Percentiles rank a stretch among this genome's conserved stretches.
Evolutionary conservation across 1,140 invertebrate species (phyloP).

Genomic region (Conopomorpha cramerella): DNA sequence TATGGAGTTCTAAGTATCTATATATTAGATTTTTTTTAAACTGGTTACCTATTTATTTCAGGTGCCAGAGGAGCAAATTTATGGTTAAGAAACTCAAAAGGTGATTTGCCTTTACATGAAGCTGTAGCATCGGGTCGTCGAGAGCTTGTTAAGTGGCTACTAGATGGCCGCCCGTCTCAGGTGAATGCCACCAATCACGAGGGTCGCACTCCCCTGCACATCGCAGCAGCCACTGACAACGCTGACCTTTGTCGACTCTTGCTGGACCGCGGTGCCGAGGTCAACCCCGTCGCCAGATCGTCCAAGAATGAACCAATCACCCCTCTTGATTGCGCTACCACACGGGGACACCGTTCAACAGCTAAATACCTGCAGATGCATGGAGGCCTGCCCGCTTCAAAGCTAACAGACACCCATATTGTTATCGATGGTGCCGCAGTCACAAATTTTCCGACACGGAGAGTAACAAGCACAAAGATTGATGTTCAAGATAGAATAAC

Average conservation of each 20-base stretch:
- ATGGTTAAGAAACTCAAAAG: conserved; percentile 89
- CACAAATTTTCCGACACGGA: conserved; percentile 39
- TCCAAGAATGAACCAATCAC: conserved; percentile 83
- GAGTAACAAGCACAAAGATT: conserved; percentile 58
- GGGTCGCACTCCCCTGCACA: conserved; percentile 89
- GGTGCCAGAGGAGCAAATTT: conserved; percentile 84
- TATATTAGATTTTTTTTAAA: too few relatives aligned
- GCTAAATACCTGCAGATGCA: conserved; percentile 93
- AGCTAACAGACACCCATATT: conserved; percentile 62
- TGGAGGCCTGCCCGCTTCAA: conserved; percentile 79
- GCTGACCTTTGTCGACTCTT: conserved; percentile 91
- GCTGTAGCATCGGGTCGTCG: conserved; percentile 89
- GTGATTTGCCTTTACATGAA: conserved; percentile 92
- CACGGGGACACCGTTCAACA: conserved; percentile 82
- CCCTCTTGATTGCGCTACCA: conserved; percentile 87
- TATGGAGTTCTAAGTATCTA: too few relatives aligned
- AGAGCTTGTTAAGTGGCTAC: conserved; percentile 85
- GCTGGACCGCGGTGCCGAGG: conserved; percentile 77
- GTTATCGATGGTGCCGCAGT: conserved; percentile 46
- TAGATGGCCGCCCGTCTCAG: conserved; percentile 79
- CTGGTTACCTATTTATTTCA: conserved; percentile 40
- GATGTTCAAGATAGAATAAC: conserved; percentile 51
- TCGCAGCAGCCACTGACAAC: conserved; percentile 93
- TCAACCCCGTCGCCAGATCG: conserved; percentile 83
- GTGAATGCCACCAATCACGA: conserved; percentile 91